Conservation (phyloP, 2,888 invertebrate species). For the Sesamia inferens region DNA sequence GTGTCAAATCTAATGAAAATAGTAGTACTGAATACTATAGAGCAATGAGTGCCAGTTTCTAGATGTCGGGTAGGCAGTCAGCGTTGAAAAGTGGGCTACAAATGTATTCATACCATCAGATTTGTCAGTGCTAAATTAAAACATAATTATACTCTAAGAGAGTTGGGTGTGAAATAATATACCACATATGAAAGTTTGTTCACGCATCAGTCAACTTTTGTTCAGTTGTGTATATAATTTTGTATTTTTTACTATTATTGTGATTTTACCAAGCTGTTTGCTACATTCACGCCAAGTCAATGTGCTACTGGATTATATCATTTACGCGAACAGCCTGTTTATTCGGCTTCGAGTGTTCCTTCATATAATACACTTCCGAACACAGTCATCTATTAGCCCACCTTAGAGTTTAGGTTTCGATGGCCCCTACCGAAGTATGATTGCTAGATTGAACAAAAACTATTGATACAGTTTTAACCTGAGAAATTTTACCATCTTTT, state of each 20-base stretch:
- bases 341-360: conserved; percentile 45
- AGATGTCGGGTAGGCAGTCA: conserved; percentile 7
- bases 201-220: conserved; percentile 71
- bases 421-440: too few species aligned
- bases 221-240: conserved; percentile 76
- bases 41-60: neutral
- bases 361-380: too few species aligned
- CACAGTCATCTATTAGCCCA: too few species aligned
- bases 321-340: conserved; percentile 44
- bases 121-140: conserved; percentile 63
- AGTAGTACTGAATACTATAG: conserved; percentile 2
- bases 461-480: too few species aligned
- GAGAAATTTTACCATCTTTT: too few species aligned
- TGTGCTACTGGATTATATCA: conserved; percentile 43
- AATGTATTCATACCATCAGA: conserved; percentile 35
- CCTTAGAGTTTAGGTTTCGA: too few species aligned
- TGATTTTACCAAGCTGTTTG: conserved; percentile 67
- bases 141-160: conserved; percentile 68
- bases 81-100: conserved; percentile 27
- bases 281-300: conserved; percentile 54
- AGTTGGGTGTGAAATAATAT: conserved; percentile 71
- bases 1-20: conserved; percentile 15
- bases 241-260: conserved; percentile 71
- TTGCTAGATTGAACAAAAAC: too few species aligned
- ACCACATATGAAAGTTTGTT: conserved; percentile 67